These are phyloP conservation scores for Dasysyrphus albostriatus DNA, from an alignment of 2,888 invertebrate genomes.

Conservation along the genomic window DNA sequence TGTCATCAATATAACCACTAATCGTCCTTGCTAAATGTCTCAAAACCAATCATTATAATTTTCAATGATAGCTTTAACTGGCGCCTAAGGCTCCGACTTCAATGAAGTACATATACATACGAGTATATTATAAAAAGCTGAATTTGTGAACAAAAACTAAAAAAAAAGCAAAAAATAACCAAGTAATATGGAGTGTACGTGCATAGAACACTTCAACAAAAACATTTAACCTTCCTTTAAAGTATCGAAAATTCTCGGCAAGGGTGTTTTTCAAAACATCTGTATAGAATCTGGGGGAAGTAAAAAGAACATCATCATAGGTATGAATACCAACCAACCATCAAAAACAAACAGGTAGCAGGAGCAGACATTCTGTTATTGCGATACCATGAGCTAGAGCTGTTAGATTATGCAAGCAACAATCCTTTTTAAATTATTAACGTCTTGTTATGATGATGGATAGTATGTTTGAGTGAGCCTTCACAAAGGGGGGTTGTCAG, in stretches of 20 bases:
- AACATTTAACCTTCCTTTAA: constrained; percentile 30
- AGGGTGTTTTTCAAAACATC: constrained; percentile 37
- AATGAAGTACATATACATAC: no score
- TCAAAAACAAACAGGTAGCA: constrained; percentile 33
- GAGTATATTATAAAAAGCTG: no score
- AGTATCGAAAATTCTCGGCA: constrained; percentile 58
- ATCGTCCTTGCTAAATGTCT: no score
- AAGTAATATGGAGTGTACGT: neutral
- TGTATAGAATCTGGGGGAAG: constrained; percentile 9
- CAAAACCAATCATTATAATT: no score
- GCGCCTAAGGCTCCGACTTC: no score
- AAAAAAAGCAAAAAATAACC: neutral
- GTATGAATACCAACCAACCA: constrained; percentile 16
- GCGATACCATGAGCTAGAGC: constrained; percentile 43
- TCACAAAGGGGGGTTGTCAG: constrained; percentile 51
- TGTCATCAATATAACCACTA: no score
- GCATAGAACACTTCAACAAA: neutral
- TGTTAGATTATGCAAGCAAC: constrained; percentile 75
- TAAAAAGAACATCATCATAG: constrained; percentile 62
- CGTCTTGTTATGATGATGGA: constrained; percentile 73
- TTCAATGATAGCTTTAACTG: no score
- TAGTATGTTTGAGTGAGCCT: constrained; percentile 57
- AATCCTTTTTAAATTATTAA: constrained; percentile 76
- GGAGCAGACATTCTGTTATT: constrained; percentile 61
- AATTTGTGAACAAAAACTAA: neutral